A percentile compares a stretch with the other conserved stretches of the same genome.
Evolutionary conservation across 2,888 invertebrate genomes (phyloP).

Genomic region (Slavum lentiscoides): DNA sequence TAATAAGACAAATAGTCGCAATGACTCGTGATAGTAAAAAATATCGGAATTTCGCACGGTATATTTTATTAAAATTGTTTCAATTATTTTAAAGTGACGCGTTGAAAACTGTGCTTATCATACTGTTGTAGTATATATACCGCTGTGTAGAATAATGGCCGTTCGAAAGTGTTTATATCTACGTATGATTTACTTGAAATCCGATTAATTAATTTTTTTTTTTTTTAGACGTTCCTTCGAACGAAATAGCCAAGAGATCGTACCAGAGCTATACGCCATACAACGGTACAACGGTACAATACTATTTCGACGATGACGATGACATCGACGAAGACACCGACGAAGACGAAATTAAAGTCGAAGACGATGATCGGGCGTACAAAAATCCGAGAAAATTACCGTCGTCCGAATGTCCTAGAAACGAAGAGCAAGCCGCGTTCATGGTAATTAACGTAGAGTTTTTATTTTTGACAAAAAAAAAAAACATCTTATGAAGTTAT

Average conservation of each 20-base stretch:
- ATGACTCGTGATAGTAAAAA: too few relatives aligned
- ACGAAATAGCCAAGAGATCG: slow-evolving; percentile 39
- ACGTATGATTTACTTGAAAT: background rate
- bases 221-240: slow-evolving; percentile 28
- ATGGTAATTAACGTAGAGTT: slow-evolving; percentile 62
- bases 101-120: background rate
- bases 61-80: background rate
- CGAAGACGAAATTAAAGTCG: slow-evolving; percentile 63
- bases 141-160: background rate
- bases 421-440: slow-evolving; percentile 81
- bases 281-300: slow-evolving; percentile 40
- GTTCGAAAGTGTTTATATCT: background rate
- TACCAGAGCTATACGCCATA: slow-evolving; percentile 41
- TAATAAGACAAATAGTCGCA: too few relatives aligned
- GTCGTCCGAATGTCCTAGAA: slow-evolving; percentile 80
- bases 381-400: slow-evolving; percentile 88
- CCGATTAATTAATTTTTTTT: background rate
- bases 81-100: background rate
- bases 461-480: too few relatives aligned
- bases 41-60: too few relatives aligned
- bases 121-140: background rate
- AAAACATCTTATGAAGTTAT: too few relatives aligned
- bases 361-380: slow-evolving; percentile 78
- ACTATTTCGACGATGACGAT: slow-evolving; percentile 55
- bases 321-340: slow-evolving; percentile 65